Evolutionary conservation across 2,797 vertebrate species (phyloP), one percentile per base, ranked within the genome.

Genomic region (Lagorchestes hirsutus): DNA sequence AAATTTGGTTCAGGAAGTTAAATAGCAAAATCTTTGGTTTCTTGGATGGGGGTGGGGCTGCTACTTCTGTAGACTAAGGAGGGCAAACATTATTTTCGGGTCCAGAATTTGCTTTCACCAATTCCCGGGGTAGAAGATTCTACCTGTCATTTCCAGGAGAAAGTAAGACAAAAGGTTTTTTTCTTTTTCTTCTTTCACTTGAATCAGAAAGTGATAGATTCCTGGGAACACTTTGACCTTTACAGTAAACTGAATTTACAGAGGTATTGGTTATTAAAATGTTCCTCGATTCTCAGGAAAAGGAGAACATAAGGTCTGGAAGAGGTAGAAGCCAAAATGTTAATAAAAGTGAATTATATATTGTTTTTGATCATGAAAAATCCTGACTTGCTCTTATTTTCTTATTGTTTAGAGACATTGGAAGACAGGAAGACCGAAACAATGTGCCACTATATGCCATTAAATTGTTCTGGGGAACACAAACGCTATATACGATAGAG

Each of bases 1-100:
- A 87, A 50, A 87, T 87, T 87, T 87, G 74, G 40, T 87, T 87
- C 40, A 87, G 74, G 74, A 87, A 87, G 74, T 87, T 50, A 87
- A 87, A 87, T 87, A 87, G 40, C 74, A 87, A 87, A 87, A 46
- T 87, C 74, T 87, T 87, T 50, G 74, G 22, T 87, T 50, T 87
- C 40, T 87, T 50, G 97, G 97, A 96, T 98, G 98, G 97, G 98
- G 97, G 97, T 94, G 98, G 98, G 97, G 98, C 97, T 93, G 97
- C 93, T 97, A 90, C 92, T 92, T 96, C 87, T 94, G 62, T 55
- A 50, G 40, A 50, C 22, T 87, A 87, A 87, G 27, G 22, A 87
- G 74, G 40, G 40, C 40, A 87, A 87, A 87, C 74, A 87, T 46
- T 46, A 82, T 87, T 87, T 87, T 87, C 74, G 2, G n/a, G 40